phyloP scores from a whole-genome alignment of 2,888 invertebrate species.

The Apamea monoglypha region DNA sequence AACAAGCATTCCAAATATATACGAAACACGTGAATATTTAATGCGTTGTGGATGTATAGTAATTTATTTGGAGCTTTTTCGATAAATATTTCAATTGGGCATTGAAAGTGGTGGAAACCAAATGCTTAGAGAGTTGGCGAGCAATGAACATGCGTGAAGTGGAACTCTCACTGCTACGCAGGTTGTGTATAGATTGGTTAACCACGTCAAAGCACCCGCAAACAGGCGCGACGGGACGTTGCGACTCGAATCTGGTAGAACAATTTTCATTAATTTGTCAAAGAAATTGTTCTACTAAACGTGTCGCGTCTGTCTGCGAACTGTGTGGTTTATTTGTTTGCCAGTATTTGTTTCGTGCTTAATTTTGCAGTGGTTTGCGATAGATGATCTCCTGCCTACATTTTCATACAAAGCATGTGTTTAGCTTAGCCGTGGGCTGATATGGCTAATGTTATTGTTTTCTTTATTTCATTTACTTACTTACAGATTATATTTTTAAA shows the following conservation, averaged over 20 bases:
- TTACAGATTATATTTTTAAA: too few species aligned
- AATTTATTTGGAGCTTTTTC: slow-evolving; percentile 13
- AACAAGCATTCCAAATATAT: slow-evolving; percentile 29
- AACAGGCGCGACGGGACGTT: background rate
- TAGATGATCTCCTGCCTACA: background rate
- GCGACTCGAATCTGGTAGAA: background rate
- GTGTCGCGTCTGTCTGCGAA: background rate
- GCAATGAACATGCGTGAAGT: background rate
- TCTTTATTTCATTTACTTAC: too few species aligned
- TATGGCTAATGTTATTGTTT: background rate
- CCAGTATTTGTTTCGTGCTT: background rate
- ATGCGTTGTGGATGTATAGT: slow-evolving; percentile 1
- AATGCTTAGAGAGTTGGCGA: background rate
- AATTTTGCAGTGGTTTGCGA: background rate
- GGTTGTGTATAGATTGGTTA: background rate
- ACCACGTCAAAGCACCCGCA: background rate
- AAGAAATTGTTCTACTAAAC: background rate
- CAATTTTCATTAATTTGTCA: background rate
- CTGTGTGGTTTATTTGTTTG: background rate
- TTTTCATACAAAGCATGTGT: background rate
- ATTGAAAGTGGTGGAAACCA: background rate
- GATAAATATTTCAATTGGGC: background rate
- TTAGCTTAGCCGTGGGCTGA: background rate
- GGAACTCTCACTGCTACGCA: background rate
- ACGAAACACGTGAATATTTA: slow-evolving; percentile 25